phyloP scores from a whole-genome alignment of 2,113 vertebrate species.

The Maccullochella peelii region DNA sequence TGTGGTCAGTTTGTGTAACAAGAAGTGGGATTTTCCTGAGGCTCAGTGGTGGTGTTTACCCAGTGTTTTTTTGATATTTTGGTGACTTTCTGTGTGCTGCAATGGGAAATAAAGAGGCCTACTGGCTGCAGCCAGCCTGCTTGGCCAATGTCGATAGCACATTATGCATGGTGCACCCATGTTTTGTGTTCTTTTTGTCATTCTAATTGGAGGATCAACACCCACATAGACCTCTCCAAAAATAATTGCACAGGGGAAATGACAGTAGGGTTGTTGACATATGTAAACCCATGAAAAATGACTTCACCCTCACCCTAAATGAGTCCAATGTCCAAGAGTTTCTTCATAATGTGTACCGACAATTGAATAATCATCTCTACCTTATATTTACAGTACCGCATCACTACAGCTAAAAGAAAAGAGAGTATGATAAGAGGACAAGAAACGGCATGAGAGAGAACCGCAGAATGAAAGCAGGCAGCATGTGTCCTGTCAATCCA shows the following conservation, averaged over 20 bases:
- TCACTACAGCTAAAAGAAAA: background rate
- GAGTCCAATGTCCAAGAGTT: background rate
- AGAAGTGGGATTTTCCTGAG: background rate
- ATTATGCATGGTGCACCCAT: background rate
- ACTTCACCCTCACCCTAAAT: background rate
- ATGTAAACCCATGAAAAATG: background rate
- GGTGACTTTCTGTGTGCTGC: background rate
- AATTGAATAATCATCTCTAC: background rate
- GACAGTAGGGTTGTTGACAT: background rate
- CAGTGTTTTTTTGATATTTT: background rate
- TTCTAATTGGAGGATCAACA: constrained; percentile 12
- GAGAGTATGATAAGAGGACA: too few relatives aligned
- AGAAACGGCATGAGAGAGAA: background rate
- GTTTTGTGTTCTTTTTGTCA: background rate
- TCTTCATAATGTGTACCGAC: background rate
- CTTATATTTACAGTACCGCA: too few relatives aligned
- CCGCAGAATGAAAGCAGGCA: constrained; percentile 32
- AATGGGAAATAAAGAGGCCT: background rate
- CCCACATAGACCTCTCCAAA: background rate
- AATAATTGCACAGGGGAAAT: background rate
- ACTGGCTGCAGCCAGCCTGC: too few relatives aligned
- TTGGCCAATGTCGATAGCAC: background rate
- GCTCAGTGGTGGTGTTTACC: background rate
- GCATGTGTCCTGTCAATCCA: constrained; percentile 56
- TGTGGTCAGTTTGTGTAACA: too few relatives aligned